Conservation (phyloP, 92 coral and sea anemone genomes). For the Muricea muricata region DNA sequence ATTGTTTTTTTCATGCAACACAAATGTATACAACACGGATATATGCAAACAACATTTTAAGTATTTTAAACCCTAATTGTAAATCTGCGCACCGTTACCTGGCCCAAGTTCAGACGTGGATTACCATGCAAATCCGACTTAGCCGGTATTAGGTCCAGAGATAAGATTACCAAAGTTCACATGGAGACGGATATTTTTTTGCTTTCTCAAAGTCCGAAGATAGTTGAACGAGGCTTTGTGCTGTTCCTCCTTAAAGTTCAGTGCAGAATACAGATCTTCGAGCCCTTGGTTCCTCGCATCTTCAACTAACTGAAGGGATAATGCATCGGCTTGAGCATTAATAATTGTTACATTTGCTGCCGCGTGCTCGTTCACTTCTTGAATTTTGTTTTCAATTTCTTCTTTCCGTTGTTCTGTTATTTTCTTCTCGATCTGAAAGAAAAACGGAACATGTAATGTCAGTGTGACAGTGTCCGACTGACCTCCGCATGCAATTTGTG, state of each 20-base stretch:
- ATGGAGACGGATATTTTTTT: constrained; percentile 64
- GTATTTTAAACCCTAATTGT: too few species aligned
- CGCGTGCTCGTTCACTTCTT: constrained; percentile 80
- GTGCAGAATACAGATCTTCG: constrained; percentile 61
- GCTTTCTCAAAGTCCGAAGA: constrained; percentile 74
- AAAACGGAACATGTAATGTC: not conserved
- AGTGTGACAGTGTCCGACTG: too few species aligned
- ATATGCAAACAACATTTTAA: too few species aligned
- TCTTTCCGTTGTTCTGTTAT: constrained; percentile 80
- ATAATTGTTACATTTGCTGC: constrained; percentile 74
- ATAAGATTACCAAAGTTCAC: constrained; percentile 71
- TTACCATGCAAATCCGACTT: too few species aligned
- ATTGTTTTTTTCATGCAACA: too few species aligned
- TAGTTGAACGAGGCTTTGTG: constrained; percentile 81
- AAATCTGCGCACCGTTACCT: too few species aligned
- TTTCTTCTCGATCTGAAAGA: constrained; percentile 74
- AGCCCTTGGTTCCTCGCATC: constrained; percentile 79
- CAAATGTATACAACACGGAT: too few species aligned
- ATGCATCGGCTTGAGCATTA: constrained; percentile 82
- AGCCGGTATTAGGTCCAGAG: constrained; percentile 23
- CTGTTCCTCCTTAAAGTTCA: constrained; percentile 56
- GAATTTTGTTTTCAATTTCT: constrained; percentile 75
- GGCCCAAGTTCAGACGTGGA: too few species aligned
- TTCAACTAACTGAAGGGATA: constrained; percentile 72
- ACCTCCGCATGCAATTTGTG: too few species aligned